Base-by-base conservation (phyloP, 1,140 invertebrate genomes). In the Aradophagus sp. region DNA sequence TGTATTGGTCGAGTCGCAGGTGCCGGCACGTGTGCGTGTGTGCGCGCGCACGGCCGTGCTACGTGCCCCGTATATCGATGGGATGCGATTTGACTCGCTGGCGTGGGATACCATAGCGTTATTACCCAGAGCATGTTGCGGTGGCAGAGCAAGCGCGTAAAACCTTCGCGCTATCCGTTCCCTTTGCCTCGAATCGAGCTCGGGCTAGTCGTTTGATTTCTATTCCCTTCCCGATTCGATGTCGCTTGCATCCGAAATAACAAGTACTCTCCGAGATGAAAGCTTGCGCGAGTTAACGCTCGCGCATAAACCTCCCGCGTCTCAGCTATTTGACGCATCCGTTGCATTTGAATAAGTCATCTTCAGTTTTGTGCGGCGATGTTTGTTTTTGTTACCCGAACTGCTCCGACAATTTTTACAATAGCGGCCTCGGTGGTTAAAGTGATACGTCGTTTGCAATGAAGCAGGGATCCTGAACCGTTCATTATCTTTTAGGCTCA, bases 11-110 rank as follows among this genome's bases (percentile, higher is more conserved):
- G 52, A 67, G 58, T 62, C 67, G 62, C 73, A 74, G 73, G 73
- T 70, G 67, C 67, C 35, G 56, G 61, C 62, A 68, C 67, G 68
- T 73, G 45, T 66, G 65, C 52, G 45, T 67, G 68, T 35, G 63
- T 68, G 74, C 63, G 47, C 61, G 53, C 61, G 53, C 44, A 59
- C 44, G 44, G 53, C 62, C 7, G 26, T 27, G 42, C 35, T 75
- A 72, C 68, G 68, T 75, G 73, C 59, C 26, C 44, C 53, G 73
- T 75, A 53, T 75, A 72, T 72, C 59, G 73, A 69, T 72, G 31
- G 73, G 55, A 69, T 72, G 68, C 68, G 63, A 68, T 75, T 71
- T 75, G 63, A 70, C 68, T 65, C 59, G 59, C 52, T 55, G 34
- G 53, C 50, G 53, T 59, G 62, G 55, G 72, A 75, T 68, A 70